These are phyloP conservation scores for Syngnathus typhle DNA, from an alignment of 2,113 vertebrate species.

Conservation along the genomic window DNA sequence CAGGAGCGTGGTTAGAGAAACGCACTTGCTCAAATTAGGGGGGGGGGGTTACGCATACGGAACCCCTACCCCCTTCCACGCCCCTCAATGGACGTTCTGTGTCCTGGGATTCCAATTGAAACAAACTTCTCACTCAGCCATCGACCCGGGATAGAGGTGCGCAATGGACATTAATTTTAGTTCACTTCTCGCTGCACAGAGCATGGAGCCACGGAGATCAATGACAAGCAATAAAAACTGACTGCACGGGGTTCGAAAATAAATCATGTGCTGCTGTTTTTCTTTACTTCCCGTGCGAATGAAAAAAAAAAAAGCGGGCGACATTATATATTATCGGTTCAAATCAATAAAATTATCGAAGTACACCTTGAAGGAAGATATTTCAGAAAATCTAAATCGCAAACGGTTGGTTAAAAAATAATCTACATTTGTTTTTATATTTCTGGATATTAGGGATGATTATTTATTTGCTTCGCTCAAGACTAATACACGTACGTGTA, in stretches of 20 bases:
- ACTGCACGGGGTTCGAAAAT: conserved; percentile 79
- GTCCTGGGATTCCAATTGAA: conserved; percentile 86
- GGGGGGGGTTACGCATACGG: not conserved
- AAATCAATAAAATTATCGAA: not conserved
- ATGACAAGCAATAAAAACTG: conserved; percentile 96
- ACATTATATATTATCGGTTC: not conserved
- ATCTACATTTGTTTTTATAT: not conserved
- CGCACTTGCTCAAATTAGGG: not conserved
- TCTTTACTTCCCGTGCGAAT: not conserved
- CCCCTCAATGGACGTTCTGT: not conserved
- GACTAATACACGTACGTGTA: not conserved
- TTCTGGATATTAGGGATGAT: not conserved
- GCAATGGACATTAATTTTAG: conserved; percentile 99
- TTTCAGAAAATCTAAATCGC: not conserved
- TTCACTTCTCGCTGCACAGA: conserved; percentile 92
- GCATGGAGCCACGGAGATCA: conserved; percentile 71
- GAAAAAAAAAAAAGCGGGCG: not conserved
- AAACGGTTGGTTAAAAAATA: not conserved
- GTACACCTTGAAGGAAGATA: not conserved
- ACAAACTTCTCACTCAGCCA: conserved; percentile 75
- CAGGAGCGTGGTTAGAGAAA: no score
- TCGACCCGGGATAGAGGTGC: conserved; percentile 80
- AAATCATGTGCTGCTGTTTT: conserved; percentile 59
- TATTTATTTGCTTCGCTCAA: not conserved
- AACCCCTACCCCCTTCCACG: not conserved